Base-by-base conservation (phyloP, 2,113 vertebrate species). In the Otus sunia region DNA sequence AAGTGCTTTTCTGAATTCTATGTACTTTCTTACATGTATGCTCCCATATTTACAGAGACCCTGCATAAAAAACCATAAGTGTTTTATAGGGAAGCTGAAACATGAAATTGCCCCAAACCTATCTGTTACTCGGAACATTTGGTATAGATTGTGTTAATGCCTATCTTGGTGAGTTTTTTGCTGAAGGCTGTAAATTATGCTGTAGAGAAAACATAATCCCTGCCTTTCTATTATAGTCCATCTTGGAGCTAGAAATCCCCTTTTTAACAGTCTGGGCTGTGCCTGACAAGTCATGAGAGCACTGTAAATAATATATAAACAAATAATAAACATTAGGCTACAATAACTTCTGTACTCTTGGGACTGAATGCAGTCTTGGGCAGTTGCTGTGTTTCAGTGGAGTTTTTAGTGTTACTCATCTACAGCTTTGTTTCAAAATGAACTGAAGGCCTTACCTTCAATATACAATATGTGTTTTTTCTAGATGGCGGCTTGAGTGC, bases 211-310 rank as follows among this genome's bases (percentile, higher is more conserved):
- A 77, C 13, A 41, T 9, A 85, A 69, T 11, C 17, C 22, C 30
- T 62, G 25, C 39, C 26, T 90, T 87, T 81, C 50, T 39, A 29
- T 72, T 87, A 19, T 15, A 56, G 15, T 41, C 41, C 29, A 4
- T 39, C 17, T 76, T 0, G 0, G 58, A n/a, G 17, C 11, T 78
- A 74, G 53, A 90, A 88, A 53, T 9, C 3, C 41, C 19, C 9
- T 77, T 86, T 87, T 21, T 60, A 80, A 62, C 10, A 86, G 34
- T 32, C 76, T 86, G 50, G 47, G 8, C 29, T n/a, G 20, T 60
- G 56, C 50, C 73, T 75, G 69, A 34, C 16, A 82, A 79, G 15
- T 71, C 60, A 52, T 5, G 9, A 74, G 22, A 27, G 36, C 41
- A 15, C 18, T 75, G 77, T 7, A 87, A 94, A 91, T 49, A 81